Conservation (phyloP, 2,113 vertebrate species). For the Hiodon tergisus region DNA sequence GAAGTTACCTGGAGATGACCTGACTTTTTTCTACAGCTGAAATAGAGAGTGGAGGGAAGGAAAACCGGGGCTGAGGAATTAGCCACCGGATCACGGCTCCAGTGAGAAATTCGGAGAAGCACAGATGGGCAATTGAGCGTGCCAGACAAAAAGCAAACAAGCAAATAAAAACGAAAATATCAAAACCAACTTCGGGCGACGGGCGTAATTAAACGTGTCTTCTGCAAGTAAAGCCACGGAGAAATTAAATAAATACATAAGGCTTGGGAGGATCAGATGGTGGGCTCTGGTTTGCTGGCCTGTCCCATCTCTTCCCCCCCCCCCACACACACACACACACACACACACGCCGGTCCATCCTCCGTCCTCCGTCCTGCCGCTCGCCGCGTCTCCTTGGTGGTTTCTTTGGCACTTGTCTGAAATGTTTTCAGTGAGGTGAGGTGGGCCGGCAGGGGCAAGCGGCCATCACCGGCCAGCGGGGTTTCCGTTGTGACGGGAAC, state of each 20-base stretch:
- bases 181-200: conserved; percentile 19
- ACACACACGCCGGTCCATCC: conserved; percentile 1
- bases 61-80: too few relatives aligned
- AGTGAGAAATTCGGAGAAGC: neutral
- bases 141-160: conserved; percentile 16
- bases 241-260: conserved; percentile 55
- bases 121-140: conserved; percentile 15
- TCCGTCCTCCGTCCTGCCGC: neutral
- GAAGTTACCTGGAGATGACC: too few relatives aligned
- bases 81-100: too few relatives aligned
- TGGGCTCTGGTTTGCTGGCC: too few relatives aligned
- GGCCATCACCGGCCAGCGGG: conserved; percentile 74
- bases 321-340: too few relatives aligned
- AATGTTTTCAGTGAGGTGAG: conserved; percentile 48
- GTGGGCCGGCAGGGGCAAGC: conserved; percentile 28
- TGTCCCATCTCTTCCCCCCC: too few relatives aligned
- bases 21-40: too few relatives aligned
- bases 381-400: conserved; percentile 19
- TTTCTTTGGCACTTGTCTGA: conserved; percentile 63
- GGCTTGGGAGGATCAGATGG: conserved; percentile 20
- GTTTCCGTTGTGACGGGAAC: conserved; percentile 85
- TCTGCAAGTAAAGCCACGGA: conserved; percentile 30
- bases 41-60: too few relatives aligned
- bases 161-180: conserved; percentile 12
- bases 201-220: conserved; percentile 22